These are phyloP conservation scores for Sialis fuliginosa DNA, from an alignment of 2,888 invertebrate genomes.

Conservation along the genomic window DNA sequence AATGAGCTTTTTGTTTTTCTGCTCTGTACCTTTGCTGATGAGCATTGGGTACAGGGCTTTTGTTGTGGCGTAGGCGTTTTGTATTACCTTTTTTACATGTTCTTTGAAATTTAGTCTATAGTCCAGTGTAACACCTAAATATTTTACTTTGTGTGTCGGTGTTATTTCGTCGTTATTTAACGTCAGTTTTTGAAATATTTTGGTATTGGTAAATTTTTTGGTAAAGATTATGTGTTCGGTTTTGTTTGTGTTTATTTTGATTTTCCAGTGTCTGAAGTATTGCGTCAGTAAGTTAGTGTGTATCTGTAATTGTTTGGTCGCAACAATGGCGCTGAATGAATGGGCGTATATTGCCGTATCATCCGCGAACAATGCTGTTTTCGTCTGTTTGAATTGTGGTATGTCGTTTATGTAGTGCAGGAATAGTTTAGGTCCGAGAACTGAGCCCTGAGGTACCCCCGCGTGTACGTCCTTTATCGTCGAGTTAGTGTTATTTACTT, in stretches of 20 bases:
- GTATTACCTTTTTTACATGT: slow-evolving; percentile 7
- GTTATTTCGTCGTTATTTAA: slow-evolving; percentile 6
- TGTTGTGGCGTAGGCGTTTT: slow-evolving; percentile 6
- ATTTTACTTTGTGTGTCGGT: slow-evolving; percentile 7
- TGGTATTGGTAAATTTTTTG: slow-evolving; percentile 7
- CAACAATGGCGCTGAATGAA: slow-evolving; percentile 5
- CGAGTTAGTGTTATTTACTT: background rate
- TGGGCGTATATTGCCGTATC: slow-evolving; percentile 9
- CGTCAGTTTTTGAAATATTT: slow-evolving; percentile 4
- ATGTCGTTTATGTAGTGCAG: slow-evolving; percentile 7
- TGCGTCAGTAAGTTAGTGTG: slow-evolving; percentile 5
- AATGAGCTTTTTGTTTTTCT: slow-evolving; percentile 11
- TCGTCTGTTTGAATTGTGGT: slow-evolving; percentile 6
- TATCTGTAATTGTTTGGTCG: slow-evolving; percentile 5
- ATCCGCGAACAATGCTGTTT: slow-evolving; percentile 9
- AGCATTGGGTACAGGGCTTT: slow-evolving; percentile 7
- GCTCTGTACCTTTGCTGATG: background rate
- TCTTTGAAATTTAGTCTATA: slow-evolving; percentile 8
- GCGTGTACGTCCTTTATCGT: background rate
- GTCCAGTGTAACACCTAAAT: slow-evolving; percentile 13
- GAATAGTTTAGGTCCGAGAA: slow-evolving; percentile 9
- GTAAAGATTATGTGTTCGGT: slow-evolving; percentile 9
- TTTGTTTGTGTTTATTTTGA: slow-evolving; percentile 8
- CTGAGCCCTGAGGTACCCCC: background rate
- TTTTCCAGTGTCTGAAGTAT: slow-evolving; percentile 8